Conservation (phyloP, 2,888 invertebrate species). For the Taphrorychus bicolor region DNA sequence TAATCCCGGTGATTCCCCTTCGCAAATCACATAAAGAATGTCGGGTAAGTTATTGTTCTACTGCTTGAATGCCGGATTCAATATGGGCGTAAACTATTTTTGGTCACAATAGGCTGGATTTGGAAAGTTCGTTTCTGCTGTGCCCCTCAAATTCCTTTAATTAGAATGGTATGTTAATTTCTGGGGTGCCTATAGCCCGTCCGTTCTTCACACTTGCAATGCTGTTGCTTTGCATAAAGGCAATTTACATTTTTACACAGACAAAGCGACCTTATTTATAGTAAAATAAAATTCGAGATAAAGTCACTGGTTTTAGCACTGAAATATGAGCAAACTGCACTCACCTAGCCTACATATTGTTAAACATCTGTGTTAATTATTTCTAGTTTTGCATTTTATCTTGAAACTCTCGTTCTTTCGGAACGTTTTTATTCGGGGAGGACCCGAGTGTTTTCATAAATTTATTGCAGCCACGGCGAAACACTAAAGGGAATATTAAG, state of each 20-base stretch:
- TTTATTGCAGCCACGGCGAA: conserved; percentile 5
- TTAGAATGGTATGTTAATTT: background rate
- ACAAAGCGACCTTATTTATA: conserved; percentile 31
- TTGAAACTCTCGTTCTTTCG: conserved; percentile 13
- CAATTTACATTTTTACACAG: conserved; percentile 36
- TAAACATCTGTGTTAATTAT: conserved; percentile 33
- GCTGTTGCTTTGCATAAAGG: conserved; percentile 13
- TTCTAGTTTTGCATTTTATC: conserved; percentile 31
- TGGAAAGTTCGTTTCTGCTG: background rate
- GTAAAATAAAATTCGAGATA: conserved; percentile 35
- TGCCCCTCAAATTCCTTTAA: background rate
- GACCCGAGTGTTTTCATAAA: conserved; percentile 6
- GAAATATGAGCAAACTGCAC: conserved; percentile 24
- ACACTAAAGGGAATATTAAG: conserved; percentile 14
- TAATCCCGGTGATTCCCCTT: conserved; percentile 38
- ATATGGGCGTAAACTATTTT: conserved; percentile 22
- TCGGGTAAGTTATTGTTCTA: conserved; percentile 33
- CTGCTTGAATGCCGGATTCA: conserved; percentile 17
- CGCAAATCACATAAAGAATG: conserved; percentile 38
- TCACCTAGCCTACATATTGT: conserved; percentile 32
- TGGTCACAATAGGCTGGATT: background rate
- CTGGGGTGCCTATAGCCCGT: background rate
- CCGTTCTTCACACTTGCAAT: background rate
- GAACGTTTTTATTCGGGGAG: conserved; percentile 9
- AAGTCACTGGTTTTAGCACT: conserved; percentile 29